Base-by-base conservation (phyloP, 35 echinoderm and acorn worm genomes). In the Lytechinus variegatus region DNA sequence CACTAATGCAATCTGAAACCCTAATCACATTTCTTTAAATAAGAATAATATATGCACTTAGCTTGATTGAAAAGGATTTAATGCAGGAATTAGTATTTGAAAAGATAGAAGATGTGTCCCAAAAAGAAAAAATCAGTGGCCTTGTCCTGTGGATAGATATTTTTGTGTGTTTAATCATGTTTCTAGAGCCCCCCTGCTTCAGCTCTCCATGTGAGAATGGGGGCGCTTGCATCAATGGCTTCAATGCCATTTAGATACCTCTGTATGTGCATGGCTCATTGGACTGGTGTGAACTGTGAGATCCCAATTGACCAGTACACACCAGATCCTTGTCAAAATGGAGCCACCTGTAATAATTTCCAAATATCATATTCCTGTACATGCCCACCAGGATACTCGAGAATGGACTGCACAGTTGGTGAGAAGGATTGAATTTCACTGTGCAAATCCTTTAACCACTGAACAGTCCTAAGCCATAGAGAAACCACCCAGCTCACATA, bases 331-430 rank as follows among this genome's bases (percentile, higher is more conserved):
- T 97, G 97, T 94, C 24, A 96, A 44, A 97, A 97, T 95, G 95
- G 95, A n/a, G 97, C 94, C 52, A 95, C 88, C 6, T 97, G 97
- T 86, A 87, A 96, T 24, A 97, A 97, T 86, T 95, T 95, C 52
- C 95, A 97, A 91, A 97, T 96, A 53, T 95, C 86, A 3, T 97
- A 96, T 54, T 89, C 94, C 7, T 97, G 97, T 60, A 88, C 21
- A 87, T 97, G 97, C 93, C 79, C 33, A 92, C 94, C 55, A 3
- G 94, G 92, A 44, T 97, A 89, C 96, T 89, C 94, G 1, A 95
- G 97, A 9, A 92, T 89, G 9, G 92, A 92, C 87, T 97, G 96
- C 66, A 33, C 94, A 19, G 95, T 86, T 55, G 97, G 92, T 93
- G 28, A 93, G 55, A 54, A 90, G 4, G 56, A 58, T 58, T 44